Base-by-base conservation (phyloP, 2,113 vertebrate species). In the Gymnarchus niloticus region DNA sequence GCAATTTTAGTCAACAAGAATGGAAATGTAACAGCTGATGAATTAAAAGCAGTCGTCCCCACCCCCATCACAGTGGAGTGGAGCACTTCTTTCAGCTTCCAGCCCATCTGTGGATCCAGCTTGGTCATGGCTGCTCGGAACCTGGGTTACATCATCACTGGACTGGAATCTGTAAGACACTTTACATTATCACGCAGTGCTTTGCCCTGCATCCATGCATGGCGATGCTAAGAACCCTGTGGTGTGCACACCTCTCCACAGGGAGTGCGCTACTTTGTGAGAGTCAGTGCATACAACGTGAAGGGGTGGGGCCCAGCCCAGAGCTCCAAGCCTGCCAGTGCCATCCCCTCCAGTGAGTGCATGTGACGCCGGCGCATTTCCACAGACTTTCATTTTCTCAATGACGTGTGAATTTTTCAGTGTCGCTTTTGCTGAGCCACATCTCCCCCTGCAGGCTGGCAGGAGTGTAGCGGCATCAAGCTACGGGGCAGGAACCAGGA, bases 281-380 rank as follows among this genome's bases (percentile, higher is more conserved):
- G 93, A 88, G 94, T 91, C 77, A 92, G 91, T 28, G 92, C 93
- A 84, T 93, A 90, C 90, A 95, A 95, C 23, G 91, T 94, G 86
- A 94, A 92, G 88, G 94, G 94, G 89, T 95, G 94, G 94, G 94
- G 94, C 14, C 92, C 88, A 1, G 86, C 92, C 83, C 92, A 92
- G 90, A 86, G 77, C 88, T 93, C 93, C 4, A 87, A 90, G 56
- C 94, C 94, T 5, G 89, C 83, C 89, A 92, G 93, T 54, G 92
- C 92, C 88, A 90, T 91, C 88, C 94, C 94, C 86, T 95, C 94
- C 88, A 94, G 94, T 95, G 90, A 95, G 94, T 95, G 91, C 3
- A 12, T 81, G 41, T 80, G 87, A 90, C 87, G 90, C 57, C 87
- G 84, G 54, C 49, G 57, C 44, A 28, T 78, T 3, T 57, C 44